Evolutionary conservation across 2,888 invertebrate species (phyloP).

Genomic region (Cephus pulcher): DNA sequence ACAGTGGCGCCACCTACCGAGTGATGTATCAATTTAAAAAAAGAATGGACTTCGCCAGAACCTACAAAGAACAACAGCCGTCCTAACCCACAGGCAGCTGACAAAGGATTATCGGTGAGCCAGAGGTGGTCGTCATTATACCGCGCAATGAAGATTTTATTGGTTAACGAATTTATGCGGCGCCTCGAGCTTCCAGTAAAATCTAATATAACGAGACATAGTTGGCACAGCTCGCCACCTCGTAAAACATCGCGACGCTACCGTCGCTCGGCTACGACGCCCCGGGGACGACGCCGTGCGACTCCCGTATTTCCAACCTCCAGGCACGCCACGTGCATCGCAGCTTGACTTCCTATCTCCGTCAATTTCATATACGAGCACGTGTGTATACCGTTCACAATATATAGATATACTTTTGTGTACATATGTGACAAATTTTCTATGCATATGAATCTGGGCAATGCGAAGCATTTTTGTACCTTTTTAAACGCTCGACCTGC

Average conservation of each 20-base stretch:
- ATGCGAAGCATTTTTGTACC: not conserved
- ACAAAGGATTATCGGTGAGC: not conserved
- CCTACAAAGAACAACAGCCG: not conserved
- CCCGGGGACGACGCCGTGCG: slow-evolving; percentile 43
- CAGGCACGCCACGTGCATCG: slow-evolving; percentile 40
- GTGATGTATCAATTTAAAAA: not conserved
- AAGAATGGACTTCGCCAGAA: not conserved
- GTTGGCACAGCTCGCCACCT: slow-evolving; percentile 61
- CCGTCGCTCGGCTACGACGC: slow-evolving; percentile 44
- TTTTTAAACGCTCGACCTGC: not conserved
- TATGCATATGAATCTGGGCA: not conserved
- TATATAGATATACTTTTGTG: not conserved
- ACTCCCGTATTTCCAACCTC: slow-evolving; percentile 34
- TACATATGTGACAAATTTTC: not conserved
- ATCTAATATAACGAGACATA: slow-evolving; percentile 63
- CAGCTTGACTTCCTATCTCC: slow-evolving; percentile 12
- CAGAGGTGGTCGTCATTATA: slow-evolving; percentile 35
- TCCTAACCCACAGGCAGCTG: not conserved
- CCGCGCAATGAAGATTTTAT: slow-evolving; percentile 56
- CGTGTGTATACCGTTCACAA: not conserved
- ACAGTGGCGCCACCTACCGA: not conserved
- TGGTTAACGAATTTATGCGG: slow-evolving; percentile 63
- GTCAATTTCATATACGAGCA: not conserved
- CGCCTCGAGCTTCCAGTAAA: slow-evolving; percentile 56
- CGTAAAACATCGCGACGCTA: slow-evolving; percentile 55